These are phyloP conservation scores for Menidia beryllina DNA, from an alignment of 2,113 vertebrate genomes.

Conservation along the genomic window DNA sequence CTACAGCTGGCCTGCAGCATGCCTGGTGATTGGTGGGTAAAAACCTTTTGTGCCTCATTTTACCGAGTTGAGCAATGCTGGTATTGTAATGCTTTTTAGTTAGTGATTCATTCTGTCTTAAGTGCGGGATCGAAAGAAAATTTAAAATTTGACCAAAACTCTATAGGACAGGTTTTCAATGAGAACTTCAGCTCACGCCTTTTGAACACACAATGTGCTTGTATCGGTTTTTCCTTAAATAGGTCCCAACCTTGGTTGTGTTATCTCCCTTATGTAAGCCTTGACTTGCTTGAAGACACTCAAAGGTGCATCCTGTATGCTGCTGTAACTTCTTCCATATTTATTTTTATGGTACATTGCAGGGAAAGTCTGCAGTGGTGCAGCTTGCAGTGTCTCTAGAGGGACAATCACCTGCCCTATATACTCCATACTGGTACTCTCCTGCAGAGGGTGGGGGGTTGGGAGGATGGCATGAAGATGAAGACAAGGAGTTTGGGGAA, in stretches of 20 bases:
- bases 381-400: slow-evolving; percentile 66
- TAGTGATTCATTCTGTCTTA: no score
- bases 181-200: neutral
- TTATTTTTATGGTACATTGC: slow-evolving; percentile 62
- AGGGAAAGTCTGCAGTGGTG: slow-evolving; percentile 67
- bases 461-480: neutral
- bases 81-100: no score
- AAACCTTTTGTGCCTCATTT: neutral
- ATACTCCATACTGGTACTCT: slow-evolving; percentile 61
- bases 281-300: neutral
- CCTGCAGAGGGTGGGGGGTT: slow-evolving; percentile 51
- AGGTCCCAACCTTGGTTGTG: neutral
- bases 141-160: neutral
- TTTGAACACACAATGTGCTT: neutral
- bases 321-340: slow-evolving; percentile 14
- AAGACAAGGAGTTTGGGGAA: neutral
- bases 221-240: neutral
- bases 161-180: no score
- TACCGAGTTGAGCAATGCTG: neutral
- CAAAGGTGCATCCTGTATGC: slow-evolving; percentile 19
- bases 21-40: slow-evolving; percentile 88
- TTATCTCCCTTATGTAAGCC: slow-evolving; percentile 7
- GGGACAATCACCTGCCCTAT: slow-evolving; percentile 74
- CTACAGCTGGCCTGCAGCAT: slow-evolving; percentile 90
- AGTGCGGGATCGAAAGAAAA: neutral